Base-by-base conservation (phyloP, 1,140 invertebrate genomes). In the Papilio polyxenes region DNA sequence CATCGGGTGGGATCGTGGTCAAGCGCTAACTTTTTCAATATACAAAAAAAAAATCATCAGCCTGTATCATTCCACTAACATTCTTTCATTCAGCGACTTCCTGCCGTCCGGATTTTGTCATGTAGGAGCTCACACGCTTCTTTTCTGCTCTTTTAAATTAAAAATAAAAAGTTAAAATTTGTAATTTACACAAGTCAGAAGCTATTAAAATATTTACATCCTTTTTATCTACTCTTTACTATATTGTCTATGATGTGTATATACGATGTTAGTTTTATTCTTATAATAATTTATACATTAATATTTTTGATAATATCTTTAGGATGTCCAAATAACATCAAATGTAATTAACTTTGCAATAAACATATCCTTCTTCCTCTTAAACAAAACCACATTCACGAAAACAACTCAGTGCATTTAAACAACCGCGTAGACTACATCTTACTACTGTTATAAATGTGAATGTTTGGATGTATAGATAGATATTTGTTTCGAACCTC, bases 241-340 rank as follows among this genome's bases (percentile, higher is more conserved):
- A 1, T 3, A 13, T 1, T 11, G 3, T 62, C 3, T n/a, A 59
- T 59, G 5, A 9, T 13, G 10, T 11, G 9, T 62, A 23, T n/a
- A 59, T 59, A 65, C 15, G 23, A 20, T 10, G 37, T 13, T 37
- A 13, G 9, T 13, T 37, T 11, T 23, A 15, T 13, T 76, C 44
- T 31, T 51, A 76, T 49, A 76, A 51, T 76, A 51, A 76, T 31
- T 51, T 31, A 51, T 15, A 23, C 48, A 53, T 76, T 37, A 23
- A 75, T 75, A 75, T 44, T 15, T 15, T 79, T 23, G 31, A 40
- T 80, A 65, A 80, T 69, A n/a, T 49, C 56, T 69, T 80, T 20
- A 62, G 78, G 78, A 80, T 80, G 69, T 80, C 59, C 59, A 80
- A 65, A 80, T 44, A 48, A 2, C 37, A 44, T 65, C 65, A n/a